These are phyloP conservation scores for Euplagia quadripunctaria DNA, from an alignment of 2,888 invertebrate genomes.

Conservation along the genomic window DNA sequence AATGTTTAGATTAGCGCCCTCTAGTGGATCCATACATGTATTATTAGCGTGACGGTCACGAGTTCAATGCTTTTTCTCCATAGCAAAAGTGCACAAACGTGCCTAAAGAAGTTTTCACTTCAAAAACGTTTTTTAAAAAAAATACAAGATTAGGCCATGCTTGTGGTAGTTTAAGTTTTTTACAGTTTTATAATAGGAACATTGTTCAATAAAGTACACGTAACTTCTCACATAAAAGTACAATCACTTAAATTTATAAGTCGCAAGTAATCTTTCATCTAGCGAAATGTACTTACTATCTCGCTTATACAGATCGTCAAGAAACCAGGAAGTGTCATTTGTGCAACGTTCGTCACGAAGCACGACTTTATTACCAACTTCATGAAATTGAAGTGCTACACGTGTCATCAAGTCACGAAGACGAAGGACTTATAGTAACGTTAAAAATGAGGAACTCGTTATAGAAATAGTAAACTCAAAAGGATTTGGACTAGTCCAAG, in stretches of 20 bases:
- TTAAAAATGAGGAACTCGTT: background rate
- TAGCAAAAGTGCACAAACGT: no score
- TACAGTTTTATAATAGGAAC: background rate
- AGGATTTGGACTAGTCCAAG: no score
- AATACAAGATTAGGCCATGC: no score
- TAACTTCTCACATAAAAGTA: slow-evolving; percentile 12
- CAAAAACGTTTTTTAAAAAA: no score
- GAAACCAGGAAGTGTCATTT: slow-evolving; percentile 51
- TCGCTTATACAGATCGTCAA: slow-evolving; percentile 43
- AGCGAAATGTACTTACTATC: slow-evolving; percentile 15
- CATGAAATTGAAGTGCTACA: slow-evolving; percentile 48
- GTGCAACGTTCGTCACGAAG: slow-evolving; percentile 50
- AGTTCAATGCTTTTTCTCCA: no score
- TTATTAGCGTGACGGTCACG: no score
- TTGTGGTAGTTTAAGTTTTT: background rate
- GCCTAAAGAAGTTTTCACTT: no score
- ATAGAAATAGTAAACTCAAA: no score
- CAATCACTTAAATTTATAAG: background rate
- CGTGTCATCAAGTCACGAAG: slow-evolving; percentile 53
- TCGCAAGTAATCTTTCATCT: slow-evolving; percentile 15
- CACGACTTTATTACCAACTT: slow-evolving; percentile 35
- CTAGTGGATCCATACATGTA: no score
- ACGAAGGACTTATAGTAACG: slow-evolving; percentile 1
- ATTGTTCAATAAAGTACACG: background rate
- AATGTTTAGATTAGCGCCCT: no score